Conservation (phyloP, 2,797 vertebrate species). For the Micrastur ruficollis region DNA sequence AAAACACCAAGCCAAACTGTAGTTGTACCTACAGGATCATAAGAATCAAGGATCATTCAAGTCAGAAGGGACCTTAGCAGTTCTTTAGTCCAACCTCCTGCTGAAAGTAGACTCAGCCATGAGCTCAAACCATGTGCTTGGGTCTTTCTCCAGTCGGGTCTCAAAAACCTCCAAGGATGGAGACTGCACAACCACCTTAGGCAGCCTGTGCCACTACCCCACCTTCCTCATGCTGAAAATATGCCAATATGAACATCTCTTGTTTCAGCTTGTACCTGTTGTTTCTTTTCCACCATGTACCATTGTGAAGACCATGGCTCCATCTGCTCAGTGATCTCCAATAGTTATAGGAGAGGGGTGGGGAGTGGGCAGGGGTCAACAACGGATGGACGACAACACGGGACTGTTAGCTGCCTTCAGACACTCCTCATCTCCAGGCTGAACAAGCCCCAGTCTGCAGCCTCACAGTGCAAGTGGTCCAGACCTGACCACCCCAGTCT, state of each 20-base stretch:
- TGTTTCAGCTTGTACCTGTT: not conserved
- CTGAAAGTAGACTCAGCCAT: not conserved
- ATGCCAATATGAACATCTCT: not conserved
- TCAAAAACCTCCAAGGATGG: too few species aligned
- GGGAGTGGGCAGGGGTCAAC: too few species aligned
- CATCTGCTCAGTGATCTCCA: not conserved
- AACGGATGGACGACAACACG: too few species aligned
- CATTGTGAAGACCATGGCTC: not conserved
- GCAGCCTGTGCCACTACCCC: not conserved
- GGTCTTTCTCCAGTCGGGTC: not conserved
- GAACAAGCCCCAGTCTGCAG: not conserved
- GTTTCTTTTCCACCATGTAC: not conserved
- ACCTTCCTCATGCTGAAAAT: not conserved
- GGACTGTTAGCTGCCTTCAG: not conserved
- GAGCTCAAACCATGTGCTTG: not conserved
- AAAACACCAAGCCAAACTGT: not conserved
- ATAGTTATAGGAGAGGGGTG: rapidly evolving
- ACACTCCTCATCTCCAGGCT: not conserved
- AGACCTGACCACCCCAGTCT: not conserved
- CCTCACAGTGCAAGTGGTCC: not conserved
- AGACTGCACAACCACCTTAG: not conserved
- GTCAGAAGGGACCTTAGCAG: not conserved
- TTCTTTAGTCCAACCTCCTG: not conserved
- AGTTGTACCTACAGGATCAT: not conserved
- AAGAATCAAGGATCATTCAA: not conserved